Percentiles rank a stretch among this genome's conserved stretches.
phyloP scores from a whole-genome alignment of 2,113 vertebrate genomes.

The Miniopterus natalensis region DNA sequence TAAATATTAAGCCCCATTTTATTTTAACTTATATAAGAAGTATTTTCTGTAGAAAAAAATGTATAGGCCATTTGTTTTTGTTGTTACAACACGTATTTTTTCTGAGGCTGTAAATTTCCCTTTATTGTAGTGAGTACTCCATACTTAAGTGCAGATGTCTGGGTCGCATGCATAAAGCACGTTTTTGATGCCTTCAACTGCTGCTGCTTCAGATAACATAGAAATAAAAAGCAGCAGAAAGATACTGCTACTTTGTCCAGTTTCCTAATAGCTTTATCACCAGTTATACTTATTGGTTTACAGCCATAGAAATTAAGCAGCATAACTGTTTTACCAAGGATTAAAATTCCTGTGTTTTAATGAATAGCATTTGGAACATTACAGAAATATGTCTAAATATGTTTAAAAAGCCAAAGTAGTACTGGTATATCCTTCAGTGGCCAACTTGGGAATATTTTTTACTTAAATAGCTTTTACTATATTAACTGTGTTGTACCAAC shows the following conservation, averaged over 20 bases:
- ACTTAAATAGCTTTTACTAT: slow-evolving; percentile 1
- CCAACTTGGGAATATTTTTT: not conserved
- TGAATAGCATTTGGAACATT: not conserved
- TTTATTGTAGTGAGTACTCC: slow-evolving; percentile 56
- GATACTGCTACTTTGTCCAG: not conserved
- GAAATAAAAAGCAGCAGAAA: slow-evolving; percentile 54
- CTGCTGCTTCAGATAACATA: slow-evolving; percentile 63
- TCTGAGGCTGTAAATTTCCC: slow-evolving; percentile 65
- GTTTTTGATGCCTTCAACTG: slow-evolving; percentile 62
- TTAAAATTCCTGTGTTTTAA: not conserved
- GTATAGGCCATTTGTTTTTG: slow-evolving; percentile 69
- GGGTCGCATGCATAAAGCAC: slow-evolving; percentile 46
- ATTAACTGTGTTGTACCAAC: not conserved
- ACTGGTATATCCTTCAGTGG: not conserved
- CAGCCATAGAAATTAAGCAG: slow-evolving; percentile 42
- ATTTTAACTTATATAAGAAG: slow-evolving; percentile 65
- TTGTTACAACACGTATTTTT: slow-evolving; percentile 74
- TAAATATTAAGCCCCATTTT: slow-evolving; percentile 70
- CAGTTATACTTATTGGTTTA: not conserved
- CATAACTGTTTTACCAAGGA: slow-evolving; percentile 54
- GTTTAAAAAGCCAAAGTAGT: not conserved
- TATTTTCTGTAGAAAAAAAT: slow-evolving; percentile 77
- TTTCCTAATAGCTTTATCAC: not conserved
- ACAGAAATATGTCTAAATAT: not conserved
- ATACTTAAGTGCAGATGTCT: slow-evolving; percentile 65